These are phyloP conservation scores for Trachelus troglodyta DNA, from an alignment of 2,888 invertebrate species.

Conservation along the genomic window DNA sequence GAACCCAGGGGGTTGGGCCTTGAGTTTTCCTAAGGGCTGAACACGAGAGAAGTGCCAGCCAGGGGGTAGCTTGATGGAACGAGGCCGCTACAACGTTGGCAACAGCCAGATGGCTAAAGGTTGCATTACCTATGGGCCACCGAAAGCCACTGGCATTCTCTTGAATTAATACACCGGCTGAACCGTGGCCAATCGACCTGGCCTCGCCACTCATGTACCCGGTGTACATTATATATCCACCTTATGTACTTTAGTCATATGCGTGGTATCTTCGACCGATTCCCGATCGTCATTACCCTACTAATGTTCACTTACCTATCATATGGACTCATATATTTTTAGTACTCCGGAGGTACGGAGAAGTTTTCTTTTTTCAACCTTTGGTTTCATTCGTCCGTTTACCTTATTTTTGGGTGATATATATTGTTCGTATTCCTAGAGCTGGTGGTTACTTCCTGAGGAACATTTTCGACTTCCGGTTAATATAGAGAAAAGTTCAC, in stretches of 20 bases:
- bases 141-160: not conserved
- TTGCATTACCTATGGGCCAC: slow-evolving; percentile 46
- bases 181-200: not conserved
- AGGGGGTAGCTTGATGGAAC: slow-evolving; percentile 55
- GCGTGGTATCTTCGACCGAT: not conserved
- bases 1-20: slow-evolving; percentile 51
- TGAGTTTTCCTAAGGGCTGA: slow-evolving; percentile 58
- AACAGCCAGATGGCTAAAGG: slow-evolving; percentile 57
- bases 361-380: not conserved
- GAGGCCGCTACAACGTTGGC: slow-evolving; percentile 56
- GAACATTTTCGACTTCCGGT: not conserved
- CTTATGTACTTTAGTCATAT: not conserved
- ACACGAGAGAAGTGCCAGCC: slow-evolving; percentile 30
- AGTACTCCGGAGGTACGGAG: not conserved
- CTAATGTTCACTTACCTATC: not conserved
- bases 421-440: not conserved
- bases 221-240: not conserved
- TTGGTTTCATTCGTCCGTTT: not conserved
- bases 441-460: not conserved
- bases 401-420: not conserved
- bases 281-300: not conserved
- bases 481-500: too few relatives aligned
- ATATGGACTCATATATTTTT: too few relatives aligned
- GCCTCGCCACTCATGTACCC: not conserved
- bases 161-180: not conserved